Base-by-base conservation (phyloP, 2,113 vertebrate genomes). In the Sinocyclocheilus grahami region DNA sequence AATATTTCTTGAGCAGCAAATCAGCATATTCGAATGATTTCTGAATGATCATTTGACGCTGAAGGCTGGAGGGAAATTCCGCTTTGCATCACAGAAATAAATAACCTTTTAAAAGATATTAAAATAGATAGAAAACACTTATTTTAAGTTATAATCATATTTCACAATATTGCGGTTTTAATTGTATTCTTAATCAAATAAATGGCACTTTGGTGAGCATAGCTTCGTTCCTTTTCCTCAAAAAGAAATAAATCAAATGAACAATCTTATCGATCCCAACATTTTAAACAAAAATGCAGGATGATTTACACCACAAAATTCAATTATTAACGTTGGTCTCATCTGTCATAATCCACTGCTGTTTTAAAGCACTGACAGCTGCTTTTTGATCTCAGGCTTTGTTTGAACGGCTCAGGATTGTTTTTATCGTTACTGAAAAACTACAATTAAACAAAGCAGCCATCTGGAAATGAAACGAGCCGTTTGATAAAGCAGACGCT, bases 371-470 rank as follows among this genome's bases (percentile, higher is more conserved):
- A 37, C 55, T 62, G 55, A 79, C 78, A 79, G 78, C 11, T 39
- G 76, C 48, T 55, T 3, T 33, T 16, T 39, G 22, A 48, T 16
- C 16, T 82, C 46, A n/a, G 46, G 18, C 39, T 46, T 65, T 39
- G 79, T 82, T 82, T 30, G 39, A 78, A 33, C 4, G 14, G 48
- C 9, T 33, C 7, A 78, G 16, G 51, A 55, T 55, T 33, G 46
- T 55, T 53, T 48, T 78, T 27, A 39, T 72, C 33, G n/a, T 78
- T 48, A 39, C 39, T 67, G 62, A 82, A 69, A 69, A 65, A 27
- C 60, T 82, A 20, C 10, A 82, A 39, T 80, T 24, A 62, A n/a
- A 67, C 79, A 48, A 67, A 67, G 78, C 22, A 24, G 78, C 78
- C 78, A 82, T 82, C 37, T 69, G 37, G 62, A 65, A 82, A 51